Evolutionary conservation across 2,888 invertebrate species (phyloP), one percentile per base, ranked within the genome.

Genomic region (Thereva unica): DNA sequence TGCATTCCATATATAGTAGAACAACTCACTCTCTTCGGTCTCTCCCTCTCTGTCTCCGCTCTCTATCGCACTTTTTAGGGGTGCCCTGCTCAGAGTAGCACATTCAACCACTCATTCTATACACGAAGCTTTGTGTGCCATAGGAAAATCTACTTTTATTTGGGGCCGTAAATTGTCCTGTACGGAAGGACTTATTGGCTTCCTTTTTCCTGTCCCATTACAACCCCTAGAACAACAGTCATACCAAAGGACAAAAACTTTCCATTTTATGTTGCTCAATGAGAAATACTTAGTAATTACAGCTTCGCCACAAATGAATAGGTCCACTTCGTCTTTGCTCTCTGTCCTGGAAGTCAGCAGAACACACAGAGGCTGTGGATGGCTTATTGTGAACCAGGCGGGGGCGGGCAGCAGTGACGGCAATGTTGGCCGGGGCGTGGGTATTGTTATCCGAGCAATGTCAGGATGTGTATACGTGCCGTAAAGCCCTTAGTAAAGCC

Each of bases 221-320:
- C 6, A 50, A 35, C 50, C 50, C 35, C 50, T 5, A 23, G 5
- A 12, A 5, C 23, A 9, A 23, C 50, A 50, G 50, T 50, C 34
- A 50, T 50, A 23, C 34, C 10, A 5, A 50, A 50, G 34, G 50
- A 50, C 34, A 50, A 50, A 50, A 50, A 50, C 23, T 50, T 50
- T 50, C 34, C 50, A 50, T 50, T 50, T 50, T 50, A 50, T 50
- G 50, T 50, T 34, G 35, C 50, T 34, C 50, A 23, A 50, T 50
- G 50, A 50, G 50, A 50, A 50, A 50, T 50, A 50, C 50, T 50
- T 50, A 35, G 50, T 50, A 50, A 50, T 50, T 50, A 50, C 34
- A 50, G 50, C 23, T 50, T 50, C 50, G 5, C 50, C 50, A 23
- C 50, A 50, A 50, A 50, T 50, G 50, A 50, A 50, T 50, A 23